These are phyloP conservation scores for Serripes groenlandicus DNA, from an alignment of 2,888 invertebrate genomes.

Conservation along the genomic window DNA sequence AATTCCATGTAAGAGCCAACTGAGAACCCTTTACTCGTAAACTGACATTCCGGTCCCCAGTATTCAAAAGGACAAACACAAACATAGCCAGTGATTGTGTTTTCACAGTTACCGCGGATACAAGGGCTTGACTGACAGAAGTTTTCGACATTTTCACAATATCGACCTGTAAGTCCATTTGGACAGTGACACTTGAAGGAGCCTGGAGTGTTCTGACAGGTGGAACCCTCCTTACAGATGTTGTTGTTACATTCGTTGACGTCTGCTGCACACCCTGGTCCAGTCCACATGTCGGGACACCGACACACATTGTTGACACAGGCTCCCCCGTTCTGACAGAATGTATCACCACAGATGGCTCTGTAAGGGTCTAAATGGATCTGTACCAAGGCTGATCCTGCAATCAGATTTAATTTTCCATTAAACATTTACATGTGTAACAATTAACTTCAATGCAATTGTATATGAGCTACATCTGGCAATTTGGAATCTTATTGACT, in stretches of 20 bases:
- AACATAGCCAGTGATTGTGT: conserved; percentile 90
- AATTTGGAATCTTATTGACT: no score
- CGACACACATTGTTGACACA: conserved; percentile 88
- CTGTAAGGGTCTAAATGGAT: conserved; percentile 89
- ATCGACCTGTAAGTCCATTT: conserved; percentile 46
- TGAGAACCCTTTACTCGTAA: conserved; percentile 95
- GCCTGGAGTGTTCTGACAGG: conserved; percentile 55
- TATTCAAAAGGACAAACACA: conserved; percentile 93
- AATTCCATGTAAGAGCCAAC: conserved; percentile 96
- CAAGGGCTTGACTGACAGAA: conserved; percentile 79
- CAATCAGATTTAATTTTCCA: not conserved
- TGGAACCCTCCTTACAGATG: conserved; percentile 55
- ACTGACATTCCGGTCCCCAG: conserved; percentile 96
- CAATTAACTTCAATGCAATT: not conserved
- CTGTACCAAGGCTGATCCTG: conserved; percentile 93
- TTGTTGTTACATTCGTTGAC: conserved; percentile 55
- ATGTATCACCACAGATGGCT: conserved; percentile 92
- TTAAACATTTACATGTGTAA: no score
- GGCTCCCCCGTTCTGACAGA: conserved; percentile 94
- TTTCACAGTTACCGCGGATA: conserved; percentile 76
- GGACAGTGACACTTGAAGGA: conserved; percentile 59
- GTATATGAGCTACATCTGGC: not conserved
- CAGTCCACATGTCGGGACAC: conserved; percentile 80
- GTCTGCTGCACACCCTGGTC: conserved; percentile 76
- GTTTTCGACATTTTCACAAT: conserved; percentile 63